Conservation (phyloP, 2,797 vertebrate species). For the Chaunax sp. region DNA sequence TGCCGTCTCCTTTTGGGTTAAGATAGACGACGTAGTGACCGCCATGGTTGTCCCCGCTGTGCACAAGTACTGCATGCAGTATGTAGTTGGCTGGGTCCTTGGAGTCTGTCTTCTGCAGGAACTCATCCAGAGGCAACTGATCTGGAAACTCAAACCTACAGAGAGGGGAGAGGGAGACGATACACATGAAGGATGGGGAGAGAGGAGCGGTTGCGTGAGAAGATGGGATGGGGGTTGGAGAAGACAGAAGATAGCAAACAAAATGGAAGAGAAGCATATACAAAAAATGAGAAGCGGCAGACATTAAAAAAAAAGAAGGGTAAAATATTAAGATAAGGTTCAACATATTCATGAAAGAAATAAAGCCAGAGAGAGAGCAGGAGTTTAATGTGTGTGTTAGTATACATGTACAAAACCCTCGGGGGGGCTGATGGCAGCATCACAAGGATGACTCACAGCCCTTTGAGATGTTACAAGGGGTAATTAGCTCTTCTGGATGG, state of each 20-base stretch:
- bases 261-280: not conserved
- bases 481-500: constrained; percentile 35
- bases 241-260: no score
- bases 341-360: constrained; percentile 2
- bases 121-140: constrained; percentile 97
- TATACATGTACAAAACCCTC: constrained; percentile 11
- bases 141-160: constrained; percentile 98
- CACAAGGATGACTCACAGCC: constrained; percentile 61
- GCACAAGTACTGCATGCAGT: constrained; percentile 96
- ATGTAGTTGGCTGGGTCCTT: constrained; percentile 99
- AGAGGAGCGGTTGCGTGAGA: not conserved
- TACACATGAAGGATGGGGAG: not conserved
- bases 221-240: not conserved
- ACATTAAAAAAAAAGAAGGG: not conserved
- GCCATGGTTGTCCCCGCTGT: constrained; percentile 99
- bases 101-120: constrained; percentile 97
- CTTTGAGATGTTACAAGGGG: constrained; percentile 20
- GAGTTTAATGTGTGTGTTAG: not conserved
- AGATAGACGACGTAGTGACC: constrained; percentile 99
- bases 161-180: not conserved
- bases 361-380: not conserved
- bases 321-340: not conserved
- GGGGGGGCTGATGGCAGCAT: constrained; percentile 13
- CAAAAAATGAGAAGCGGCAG: not conserved
- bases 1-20: constrained; percentile 98